Evolutionary conservation across 2,888 invertebrate genomes (phyloP).

Genomic region (Nymphalis polychloros): DNA sequence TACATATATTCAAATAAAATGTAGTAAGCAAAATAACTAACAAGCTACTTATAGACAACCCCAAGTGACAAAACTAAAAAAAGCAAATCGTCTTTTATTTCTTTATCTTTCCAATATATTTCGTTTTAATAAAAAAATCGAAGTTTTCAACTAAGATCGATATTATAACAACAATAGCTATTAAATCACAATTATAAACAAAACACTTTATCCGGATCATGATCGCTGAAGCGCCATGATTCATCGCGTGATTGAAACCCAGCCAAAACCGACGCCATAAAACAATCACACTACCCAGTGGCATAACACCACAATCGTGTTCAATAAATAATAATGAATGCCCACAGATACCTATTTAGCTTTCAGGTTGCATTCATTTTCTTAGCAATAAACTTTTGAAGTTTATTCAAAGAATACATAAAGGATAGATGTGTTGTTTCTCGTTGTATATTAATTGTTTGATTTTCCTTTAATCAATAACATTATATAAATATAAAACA

Average conservation of each 20-base stretch:
- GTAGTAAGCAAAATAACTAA: too few relatives aligned
- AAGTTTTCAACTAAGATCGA: not conserved
- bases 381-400: constrained; percentile 42
- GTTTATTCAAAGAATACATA: constrained; percentile 40
- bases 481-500: not conserved
- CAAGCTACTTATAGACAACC: too few relatives aligned
- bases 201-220: constrained; percentile 29
- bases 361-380: constrained; percentile 41
- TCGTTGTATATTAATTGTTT: not conserved
- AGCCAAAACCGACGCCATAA: constrained; percentile 47
- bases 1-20: too few relatives aligned
- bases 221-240: constrained; percentile 40
- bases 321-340: constrained; percentile 43
- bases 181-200: constrained; percentile 31
- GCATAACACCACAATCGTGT: constrained; percentile 33
- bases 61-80: too few relatives aligned
- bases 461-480: not conserved
- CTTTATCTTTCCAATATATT: too few relatives aligned
- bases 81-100: too few relatives aligned
- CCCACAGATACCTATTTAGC: constrained; percentile 37
- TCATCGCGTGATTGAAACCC: constrained; percentile 53
- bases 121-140: not conserved
- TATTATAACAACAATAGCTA: constrained; percentile 17
- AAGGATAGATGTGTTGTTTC: not conserved
- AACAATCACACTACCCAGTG: constrained; percentile 43